These are phyloP conservation scores for Lepidiolamprologus cunningtoni DNA, from an alignment of 2,113 vertebrate genomes.

Conservation along the genomic window DNA sequence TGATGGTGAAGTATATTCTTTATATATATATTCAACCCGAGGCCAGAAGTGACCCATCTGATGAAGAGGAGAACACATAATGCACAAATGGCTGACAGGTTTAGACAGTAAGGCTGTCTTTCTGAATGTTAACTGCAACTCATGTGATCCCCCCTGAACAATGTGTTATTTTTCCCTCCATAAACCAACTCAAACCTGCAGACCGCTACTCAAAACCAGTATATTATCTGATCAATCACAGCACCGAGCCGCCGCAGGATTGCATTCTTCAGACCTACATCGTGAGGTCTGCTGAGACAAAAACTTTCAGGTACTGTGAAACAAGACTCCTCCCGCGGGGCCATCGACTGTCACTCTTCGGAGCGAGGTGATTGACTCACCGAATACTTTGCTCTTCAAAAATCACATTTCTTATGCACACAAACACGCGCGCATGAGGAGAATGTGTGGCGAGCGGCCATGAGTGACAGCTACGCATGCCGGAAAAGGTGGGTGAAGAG, in stretches of 20 bases:
- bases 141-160: neutral
- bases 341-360: conserved; percentile 26
- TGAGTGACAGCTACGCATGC: conserved; percentile 48
- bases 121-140: neutral
- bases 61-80: conserved; percentile 37
- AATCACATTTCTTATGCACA: conserved; percentile 37
- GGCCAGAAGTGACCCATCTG: conserved; percentile 27
- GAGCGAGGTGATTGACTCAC: conserved; percentile 37
- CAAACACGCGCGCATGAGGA: conserved; percentile 25
- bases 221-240: conserved; percentile 8
- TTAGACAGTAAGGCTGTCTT: neutral
- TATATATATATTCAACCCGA: conserved; percentile 12
- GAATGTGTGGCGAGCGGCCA: conserved; percentile 27
- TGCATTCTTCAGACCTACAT: neutral
- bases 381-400: conserved; percentile 5
- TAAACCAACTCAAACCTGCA: neutral
- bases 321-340: conserved; percentile 17
- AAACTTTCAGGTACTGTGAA: conserved; percentile 35
- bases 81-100: conserved; percentile 28
- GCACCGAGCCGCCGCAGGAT: neutral
- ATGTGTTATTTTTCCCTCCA: conserved; percentile 2
- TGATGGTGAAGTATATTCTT: conserved; percentile 31
- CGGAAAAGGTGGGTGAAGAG: neutral
- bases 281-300: conserved; percentile 22
- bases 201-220: neutral